Percentiles rank a stretch among this genome's conserved stretches.
These are phyloP conservation scores for Hypselothyrea guttata DNA, from an alignment of 2,888 invertebrate species.

Conservation along the genomic window DNA sequence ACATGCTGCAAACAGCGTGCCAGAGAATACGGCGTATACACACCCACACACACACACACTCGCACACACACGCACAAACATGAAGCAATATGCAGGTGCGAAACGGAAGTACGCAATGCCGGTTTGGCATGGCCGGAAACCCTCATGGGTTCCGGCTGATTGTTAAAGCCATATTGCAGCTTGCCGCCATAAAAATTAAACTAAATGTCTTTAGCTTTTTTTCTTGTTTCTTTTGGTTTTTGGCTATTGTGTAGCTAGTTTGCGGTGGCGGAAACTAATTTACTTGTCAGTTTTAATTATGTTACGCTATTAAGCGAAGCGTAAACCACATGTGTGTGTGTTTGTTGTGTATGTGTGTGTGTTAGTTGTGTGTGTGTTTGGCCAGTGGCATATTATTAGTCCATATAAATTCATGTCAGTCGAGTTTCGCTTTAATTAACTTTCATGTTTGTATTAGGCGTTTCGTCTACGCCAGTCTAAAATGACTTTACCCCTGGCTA, in stretches of 20 bases:
- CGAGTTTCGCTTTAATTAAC: conserved; percentile 74
- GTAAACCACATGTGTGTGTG: conserved; percentile 33
- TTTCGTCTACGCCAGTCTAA: conserved; percentile 55
- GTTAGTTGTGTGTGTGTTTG: conserved; percentile 13
- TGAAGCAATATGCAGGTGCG: conserved; percentile 49
- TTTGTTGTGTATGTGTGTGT: conserved; percentile 4
- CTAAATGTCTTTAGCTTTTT: conserved; percentile 35
- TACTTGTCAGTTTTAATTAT: conserved; percentile 77
- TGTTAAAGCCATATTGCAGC: conserved; percentile 19
- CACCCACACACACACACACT: not conserved
- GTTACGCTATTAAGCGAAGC: conserved; percentile 60
- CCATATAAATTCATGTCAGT: conserved; percentile 76
- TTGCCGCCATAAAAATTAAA: conserved; percentile 59
- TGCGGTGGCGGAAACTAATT: conserved; percentile 63
- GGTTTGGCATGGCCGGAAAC: conserved; percentile 18
- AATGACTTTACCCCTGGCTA: conserved; percentile 37
- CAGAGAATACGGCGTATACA: too few species aligned
- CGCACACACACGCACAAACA: not conserved
- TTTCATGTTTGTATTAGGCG: conserved; percentile 74
- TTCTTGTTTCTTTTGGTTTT: not conserved
- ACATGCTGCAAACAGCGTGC: conserved; percentile 47
- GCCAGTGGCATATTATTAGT: conserved; percentile 71
- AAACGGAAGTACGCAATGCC: conserved; percentile 10
- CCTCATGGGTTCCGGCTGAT: conserved; percentile 28
- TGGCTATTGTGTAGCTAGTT: conserved; percentile 5